Conservation (phyloP, 2,888 invertebrate species). For the Cinara cedri region DNA sequence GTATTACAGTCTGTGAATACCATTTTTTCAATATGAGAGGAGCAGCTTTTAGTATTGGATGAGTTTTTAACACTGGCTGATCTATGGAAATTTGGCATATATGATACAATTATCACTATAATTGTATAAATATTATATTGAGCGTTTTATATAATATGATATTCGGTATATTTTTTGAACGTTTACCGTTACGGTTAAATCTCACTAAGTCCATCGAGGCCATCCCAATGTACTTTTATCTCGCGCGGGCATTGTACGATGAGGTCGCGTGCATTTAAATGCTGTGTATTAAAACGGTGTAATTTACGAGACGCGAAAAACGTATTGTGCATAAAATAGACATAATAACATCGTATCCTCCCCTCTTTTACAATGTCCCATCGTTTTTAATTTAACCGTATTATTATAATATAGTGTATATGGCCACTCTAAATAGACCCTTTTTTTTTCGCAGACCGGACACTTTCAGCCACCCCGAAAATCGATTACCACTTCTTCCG, state of each 20-base stretch:
- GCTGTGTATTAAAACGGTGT: conserved; percentile 29
- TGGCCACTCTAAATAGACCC: conserved; percentile 25
- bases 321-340: conserved; percentile 42
- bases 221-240: conserved; percentile 13
- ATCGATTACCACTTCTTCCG: no score
- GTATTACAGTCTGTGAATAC: no score
- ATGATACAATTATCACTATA: no score
- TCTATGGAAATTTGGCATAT: no score
- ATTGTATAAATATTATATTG: not conserved
- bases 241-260: not conserved
- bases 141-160: no score
- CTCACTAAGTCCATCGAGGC: conserved; percentile 6
- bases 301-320: conserved; percentile 38
- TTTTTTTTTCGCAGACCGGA: no score
- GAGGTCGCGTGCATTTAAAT: conserved; percentile 20
- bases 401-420: not conserved
- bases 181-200: conserved; percentile 5
- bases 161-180: conserved; percentile 1
- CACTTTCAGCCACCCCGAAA: not conserved
- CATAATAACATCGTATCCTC: conserved; percentile 36
- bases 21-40: no score
- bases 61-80: no score
- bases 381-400: conserved; percentile 41
- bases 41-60: no score
- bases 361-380: conserved; percentile 31